Conservation (phyloP, 1,140 invertebrate genomes). For the Bombus vancouverensis region DNA sequence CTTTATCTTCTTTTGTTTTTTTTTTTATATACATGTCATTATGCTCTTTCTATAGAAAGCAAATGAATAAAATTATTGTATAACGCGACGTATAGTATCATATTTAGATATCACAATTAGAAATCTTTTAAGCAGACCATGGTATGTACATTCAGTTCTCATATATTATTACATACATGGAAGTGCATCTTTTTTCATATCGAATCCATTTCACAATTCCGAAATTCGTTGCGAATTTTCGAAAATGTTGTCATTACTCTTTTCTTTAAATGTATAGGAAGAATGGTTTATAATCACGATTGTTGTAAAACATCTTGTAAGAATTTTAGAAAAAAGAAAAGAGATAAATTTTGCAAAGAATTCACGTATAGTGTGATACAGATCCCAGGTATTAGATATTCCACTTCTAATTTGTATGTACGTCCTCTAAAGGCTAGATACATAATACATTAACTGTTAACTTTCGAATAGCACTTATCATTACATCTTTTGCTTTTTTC, state of each 20-base stretch:
- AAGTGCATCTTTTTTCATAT: not conserved
- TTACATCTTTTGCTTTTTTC: not conserved
- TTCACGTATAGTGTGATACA: not conserved
- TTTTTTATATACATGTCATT: not conserved
- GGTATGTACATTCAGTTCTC: conserved; percentile 35
- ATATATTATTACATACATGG: not conserved
- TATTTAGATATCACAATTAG: conserved; percentile 1
- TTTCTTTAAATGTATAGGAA: not conserved
- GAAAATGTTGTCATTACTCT: not conserved
- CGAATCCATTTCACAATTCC: conserved; percentile 2
- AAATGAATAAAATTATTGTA: not conserved
- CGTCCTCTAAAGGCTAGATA: conserved; percentile 32
- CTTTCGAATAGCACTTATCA: conserved; percentile 25
- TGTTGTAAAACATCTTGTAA: not conserved
- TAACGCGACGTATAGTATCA: not conserved
- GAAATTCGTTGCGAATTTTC: not conserved
- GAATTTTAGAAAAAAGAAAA: not conserved
- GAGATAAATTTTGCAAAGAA: conserved; percentile 10
- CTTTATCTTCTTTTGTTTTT: not conserved
- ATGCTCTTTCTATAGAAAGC: not conserved
- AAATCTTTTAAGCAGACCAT: conserved; percentile 18
- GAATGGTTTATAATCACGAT: not conserved
- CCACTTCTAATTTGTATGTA: conserved; percentile 24
- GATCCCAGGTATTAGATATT: not conserved
- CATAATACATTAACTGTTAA: conserved; percentile 25